A percentile compares a stretch with the other conserved stretches of the same genome.
Evolutionary conservation across 2,113 vertebrate species (phyloP).

Genomic region (Orycteropus afer): DNA sequence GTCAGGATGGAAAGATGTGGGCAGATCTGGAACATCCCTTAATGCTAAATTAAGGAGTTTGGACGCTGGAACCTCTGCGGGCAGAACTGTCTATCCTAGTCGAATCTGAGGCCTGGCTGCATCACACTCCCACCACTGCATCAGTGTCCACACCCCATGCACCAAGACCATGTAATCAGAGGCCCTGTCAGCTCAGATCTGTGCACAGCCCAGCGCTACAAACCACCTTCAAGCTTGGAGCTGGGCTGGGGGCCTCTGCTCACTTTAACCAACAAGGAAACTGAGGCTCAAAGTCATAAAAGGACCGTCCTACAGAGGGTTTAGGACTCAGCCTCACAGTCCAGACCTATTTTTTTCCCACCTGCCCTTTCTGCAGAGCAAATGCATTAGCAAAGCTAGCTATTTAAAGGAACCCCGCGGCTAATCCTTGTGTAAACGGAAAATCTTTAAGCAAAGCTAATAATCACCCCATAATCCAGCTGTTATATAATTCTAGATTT

Average conservation of each 20-base stretch:
- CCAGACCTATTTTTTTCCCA: neutral
- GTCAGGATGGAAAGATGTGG: neutral
- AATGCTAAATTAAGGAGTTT: neutral
- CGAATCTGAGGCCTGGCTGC: neutral
- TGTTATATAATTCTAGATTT: constrained; percentile 59
- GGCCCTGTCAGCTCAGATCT: accelerated
- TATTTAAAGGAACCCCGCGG: constrained; percentile 69
- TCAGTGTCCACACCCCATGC: accelerated
- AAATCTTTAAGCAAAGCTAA: constrained; percentile 76
- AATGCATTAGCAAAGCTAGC: constrained; percentile 37
- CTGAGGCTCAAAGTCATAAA: neutral
- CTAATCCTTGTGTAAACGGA: constrained; percentile 66
- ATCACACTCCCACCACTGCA: accelerated
- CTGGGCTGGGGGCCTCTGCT: accelerated
- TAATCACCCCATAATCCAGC: constrained; percentile 65
- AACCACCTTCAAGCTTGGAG: accelerated
- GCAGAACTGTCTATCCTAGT: neutral
- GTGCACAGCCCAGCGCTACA: neutral
- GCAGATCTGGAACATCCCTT: neutral
- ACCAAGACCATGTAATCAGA: neutral
- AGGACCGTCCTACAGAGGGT: neutral
- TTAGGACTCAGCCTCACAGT: neutral
- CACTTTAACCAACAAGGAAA: neutral
- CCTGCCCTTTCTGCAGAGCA: neutral
- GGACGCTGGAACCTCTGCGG: neutral